Evolutionary conservation across 2,113 vertebrate species (phyloP), one percentile per base, ranked within the genome.

Genomic region (Microcebus jonahi): DNA sequence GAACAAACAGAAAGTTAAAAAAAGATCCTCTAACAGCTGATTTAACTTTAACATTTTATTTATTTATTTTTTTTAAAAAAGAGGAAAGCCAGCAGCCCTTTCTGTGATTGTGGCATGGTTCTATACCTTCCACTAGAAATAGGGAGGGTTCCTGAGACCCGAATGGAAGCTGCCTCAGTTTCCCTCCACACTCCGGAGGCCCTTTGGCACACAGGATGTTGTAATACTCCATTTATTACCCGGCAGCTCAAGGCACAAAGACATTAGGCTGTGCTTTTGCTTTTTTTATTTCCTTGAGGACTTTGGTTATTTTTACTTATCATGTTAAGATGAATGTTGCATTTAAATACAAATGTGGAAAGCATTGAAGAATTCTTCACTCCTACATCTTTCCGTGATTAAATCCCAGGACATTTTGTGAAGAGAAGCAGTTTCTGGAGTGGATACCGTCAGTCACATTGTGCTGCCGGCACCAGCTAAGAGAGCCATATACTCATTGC

Each of bases 321-420:
- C 92, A 67, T 8, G 0, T 50, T 53, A 91, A 83, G 31, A 53
- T 61, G n/a, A 94, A 6, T 61, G 18, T 65, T 81, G 79, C n/a
- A 50, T 90, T 96, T 96, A 96, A 90, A 91, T 53, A 81, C 21
- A 94, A 86, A 50, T 34, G 2, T 63, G 59, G 63, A 79, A 90
- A 79, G 57, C 70, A 80, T 50, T 45, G 18, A 92, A 70, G 21
- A 91, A 75, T 85, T 95, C 55, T 83, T 48, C 31, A 50, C 7
- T 48, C 9, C 39, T 79, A 21, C 25, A 36, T 86, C 55, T 85
- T 83, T 71, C 79, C 39, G 12, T 81, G 75, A 82, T 53, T 76
- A 61, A 67, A 82, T 79, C 80, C 34, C 75, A 73, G 42, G 84
- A 82, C 3, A 21, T 53, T 79, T 77, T 92, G 80, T 57, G 18